Evolutionary conservation across 2,113 vertebrate genomes (phyloP).

Genomic region (Cephalopterus ornatus): DNA sequence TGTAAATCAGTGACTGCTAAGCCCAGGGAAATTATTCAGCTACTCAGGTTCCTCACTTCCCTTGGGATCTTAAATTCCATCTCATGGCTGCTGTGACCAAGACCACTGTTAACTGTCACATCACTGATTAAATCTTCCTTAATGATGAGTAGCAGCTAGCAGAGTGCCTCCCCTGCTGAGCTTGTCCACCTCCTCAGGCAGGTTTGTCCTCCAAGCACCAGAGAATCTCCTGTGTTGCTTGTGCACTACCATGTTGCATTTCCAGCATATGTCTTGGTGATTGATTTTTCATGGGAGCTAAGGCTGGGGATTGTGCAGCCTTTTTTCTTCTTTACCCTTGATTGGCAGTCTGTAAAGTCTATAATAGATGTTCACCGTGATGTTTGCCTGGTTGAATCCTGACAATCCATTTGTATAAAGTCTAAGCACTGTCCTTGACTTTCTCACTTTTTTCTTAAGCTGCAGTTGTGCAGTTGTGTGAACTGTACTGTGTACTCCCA

Average conservation of each 20-base stretch:
- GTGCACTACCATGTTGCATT: background rate
- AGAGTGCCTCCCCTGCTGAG: background rate
- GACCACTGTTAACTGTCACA: background rate
- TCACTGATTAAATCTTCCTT: background rate
- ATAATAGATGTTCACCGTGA: background rate
- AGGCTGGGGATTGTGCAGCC: background rate
- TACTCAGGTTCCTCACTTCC: background rate
- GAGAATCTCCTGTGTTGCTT: background rate
- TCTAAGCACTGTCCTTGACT: background rate
- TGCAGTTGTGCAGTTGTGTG: background rate
- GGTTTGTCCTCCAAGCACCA: background rate
- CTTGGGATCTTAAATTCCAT: background rate
- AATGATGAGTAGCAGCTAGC: background rate
- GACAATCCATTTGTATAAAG: background rate
- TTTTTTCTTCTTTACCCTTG: background rate
- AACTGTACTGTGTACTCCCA: fast-evolving
- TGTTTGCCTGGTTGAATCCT: background rate
- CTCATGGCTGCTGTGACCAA: background rate
- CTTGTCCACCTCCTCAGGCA: background rate
- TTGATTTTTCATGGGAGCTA: background rate
- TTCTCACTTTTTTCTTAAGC: background rate
- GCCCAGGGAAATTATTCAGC: background rate
- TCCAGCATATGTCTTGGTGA: background rate
- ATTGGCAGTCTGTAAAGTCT: background rate
- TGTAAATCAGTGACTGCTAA: background rate